Evolutionary conservation across 1,140 invertebrate species (phyloP), one percentile per base, ranked within the genome.

Genomic region (Octopus bimaculoides): DNA sequence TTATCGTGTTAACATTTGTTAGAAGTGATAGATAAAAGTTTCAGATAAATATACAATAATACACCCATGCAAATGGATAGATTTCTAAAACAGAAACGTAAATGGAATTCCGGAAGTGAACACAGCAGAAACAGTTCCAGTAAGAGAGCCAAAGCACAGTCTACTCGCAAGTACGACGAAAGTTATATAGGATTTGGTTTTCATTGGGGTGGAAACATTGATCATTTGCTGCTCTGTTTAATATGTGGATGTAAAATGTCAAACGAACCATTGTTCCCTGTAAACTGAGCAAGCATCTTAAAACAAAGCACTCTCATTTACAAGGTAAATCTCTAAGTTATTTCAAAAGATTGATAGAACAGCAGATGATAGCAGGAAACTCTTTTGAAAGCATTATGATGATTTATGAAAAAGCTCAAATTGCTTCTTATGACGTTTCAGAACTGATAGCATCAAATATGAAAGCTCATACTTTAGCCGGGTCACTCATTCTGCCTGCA

Each of bases 391-490:
- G n/a, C 2, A 66, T 14, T 2, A n/a, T 66, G 12, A 17, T 4
- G 10, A 10, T 52, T n/a, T 20, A 2, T 14, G 73, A 20, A 14
- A 74, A 52, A 52, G 73, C 73, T 74, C 73, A 74, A 52, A 12
- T 74, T 52, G 9, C 10, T 74, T 74, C 73, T 74, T 3, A 74
- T 74, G 12, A 74, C 1, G 73, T 74, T 10, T n/a, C 4, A 10
- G 73, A 52, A 74, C 4, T 74, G 41, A 74, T 26, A 10, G 4
- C 73, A 52, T 2, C 2, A 52, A 74, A 74, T 20, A 74, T 26
- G 73, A 74, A 74, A 52, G n/a, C 73, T 74, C 73, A 26, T 74
- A 74, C 73, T 74, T 20, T 74, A 74, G 73, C 1, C 4, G 20
- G 4, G 73, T 52, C 73, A 74, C 73, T 74, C 20, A 74, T 74